Percentiles rank a stretch among this genome's conserved stretches.
Conservation (phyloP, 1,140 invertebrate species). For the Tetramorium simillimum region DNA sequence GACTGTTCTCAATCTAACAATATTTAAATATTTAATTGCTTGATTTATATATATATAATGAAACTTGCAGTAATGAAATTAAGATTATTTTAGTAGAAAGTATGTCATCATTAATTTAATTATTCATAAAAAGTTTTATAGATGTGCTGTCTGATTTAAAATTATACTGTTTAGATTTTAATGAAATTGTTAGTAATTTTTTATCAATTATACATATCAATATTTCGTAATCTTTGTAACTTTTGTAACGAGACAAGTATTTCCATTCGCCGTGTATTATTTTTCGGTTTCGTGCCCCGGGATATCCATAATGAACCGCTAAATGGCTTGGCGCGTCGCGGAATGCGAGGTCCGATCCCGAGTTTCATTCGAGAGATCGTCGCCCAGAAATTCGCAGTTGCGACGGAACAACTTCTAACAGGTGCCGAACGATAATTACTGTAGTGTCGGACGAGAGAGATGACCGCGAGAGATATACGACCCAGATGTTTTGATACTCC, state of each 20-base stretch:
- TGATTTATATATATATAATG: neutral
- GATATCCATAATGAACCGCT: conserved; percentile 49
- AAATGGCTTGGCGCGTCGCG: conserved; percentile 40
- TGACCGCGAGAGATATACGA: conserved; percentile 58
- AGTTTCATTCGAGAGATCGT: conserved; percentile 20
- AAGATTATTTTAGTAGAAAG: neutral
- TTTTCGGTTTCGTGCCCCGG: conserved; percentile 8
- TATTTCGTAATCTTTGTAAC: conserved; percentile 17
- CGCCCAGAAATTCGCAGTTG: conserved; percentile 50
- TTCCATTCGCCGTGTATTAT: neutral
- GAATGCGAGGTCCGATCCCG: conserved; percentile 18
- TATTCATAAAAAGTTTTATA: neutral
- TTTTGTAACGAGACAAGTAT: conserved; percentile 10
- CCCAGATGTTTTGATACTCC: conserved; percentile 69
- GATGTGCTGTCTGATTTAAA: neutral
- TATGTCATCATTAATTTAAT: neutral
- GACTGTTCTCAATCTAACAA: neutral
- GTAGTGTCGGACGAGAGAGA: conserved; percentile 49
- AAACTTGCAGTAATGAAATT: neutral
- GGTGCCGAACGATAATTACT: conserved; percentile 71
- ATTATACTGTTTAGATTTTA: neutral
- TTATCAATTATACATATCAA: neutral
- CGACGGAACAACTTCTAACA: conserved; percentile 62
- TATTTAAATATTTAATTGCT: neutral
- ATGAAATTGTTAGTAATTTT: neutral